These are phyloP conservation scores for Heteromurus nitidus DNA, from an alignment of 2,888 invertebrate species.

Conservation along the genomic window DNA sequence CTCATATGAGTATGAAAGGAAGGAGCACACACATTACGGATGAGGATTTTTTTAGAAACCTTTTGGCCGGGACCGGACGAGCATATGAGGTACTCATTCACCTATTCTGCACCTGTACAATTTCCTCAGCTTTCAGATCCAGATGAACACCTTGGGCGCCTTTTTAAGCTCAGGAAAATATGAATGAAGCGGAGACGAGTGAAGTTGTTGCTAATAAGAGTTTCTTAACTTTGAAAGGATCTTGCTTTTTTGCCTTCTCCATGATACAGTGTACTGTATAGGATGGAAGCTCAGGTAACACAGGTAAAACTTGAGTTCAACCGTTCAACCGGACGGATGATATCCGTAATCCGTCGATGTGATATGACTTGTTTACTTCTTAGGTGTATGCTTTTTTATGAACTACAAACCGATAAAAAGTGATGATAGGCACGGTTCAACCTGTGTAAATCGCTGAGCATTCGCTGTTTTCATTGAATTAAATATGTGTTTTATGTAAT, in stretches of 20 bases:
- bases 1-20: too few relatives aligned
- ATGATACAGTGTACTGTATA: background rate
- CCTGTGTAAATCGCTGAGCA: too few relatives aligned
- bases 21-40: background rate
- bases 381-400: background rate
- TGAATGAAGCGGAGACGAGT: slow-evolving; percentile 13
- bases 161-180: slow-evolving; percentile 36
- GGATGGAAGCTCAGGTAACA: background rate
- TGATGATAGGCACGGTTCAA: too few relatives aligned
- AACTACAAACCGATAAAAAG: too few relatives aligned
- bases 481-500: background rate
- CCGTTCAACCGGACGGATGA: background rate
- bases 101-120: slow-evolving; percentile 57
- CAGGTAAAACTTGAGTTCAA: too few relatives aligned
- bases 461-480: background rate
- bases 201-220: slow-evolving; percentile 47
- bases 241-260: background rate
- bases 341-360: slow-evolving; percentile 33
- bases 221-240: slow-evolving; percentile 24
- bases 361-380: slow-evolving; percentile 28
- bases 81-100: slow-evolving; percentile 7
- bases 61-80: slow-evolving; percentile 53
- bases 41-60: slow-evolving; percentile 25
- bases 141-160: slow-evolving; percentile 56
- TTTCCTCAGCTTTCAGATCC: slow-evolving; percentile 14